Conservation (phyloP, 2,113 vertebrate species). For the Gopherus flavomarginatus region DNA sequence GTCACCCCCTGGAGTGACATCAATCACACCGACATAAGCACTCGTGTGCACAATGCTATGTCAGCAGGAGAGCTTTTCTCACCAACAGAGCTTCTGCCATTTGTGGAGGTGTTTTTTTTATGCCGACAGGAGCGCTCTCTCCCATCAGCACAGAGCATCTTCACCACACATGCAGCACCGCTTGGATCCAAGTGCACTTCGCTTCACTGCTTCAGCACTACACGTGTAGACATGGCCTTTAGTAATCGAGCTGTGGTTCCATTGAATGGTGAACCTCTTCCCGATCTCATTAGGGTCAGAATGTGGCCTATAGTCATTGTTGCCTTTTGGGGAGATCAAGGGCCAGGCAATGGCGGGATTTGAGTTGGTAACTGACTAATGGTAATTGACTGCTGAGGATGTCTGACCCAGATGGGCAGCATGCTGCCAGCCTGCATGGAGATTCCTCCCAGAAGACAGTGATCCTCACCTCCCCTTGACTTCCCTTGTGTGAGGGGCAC, state of each 20-base stretch:
- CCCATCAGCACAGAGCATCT: no score
- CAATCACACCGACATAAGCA: no score
- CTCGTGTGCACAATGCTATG: no score
- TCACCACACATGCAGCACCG: no score
- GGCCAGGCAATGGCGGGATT: not conserved
- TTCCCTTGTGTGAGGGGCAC: not conserved
- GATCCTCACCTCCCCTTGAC: not conserved
- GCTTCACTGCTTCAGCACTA: no score
- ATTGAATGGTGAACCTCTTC: not conserved
- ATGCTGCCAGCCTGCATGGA: not conserved
- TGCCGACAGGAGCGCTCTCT: no score
- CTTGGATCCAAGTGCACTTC: no score
- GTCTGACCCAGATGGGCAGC: not conserved
- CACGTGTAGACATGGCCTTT: no score
- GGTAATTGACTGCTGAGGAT: not conserved
- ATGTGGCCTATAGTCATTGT: not conserved
- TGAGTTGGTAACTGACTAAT: not conserved
- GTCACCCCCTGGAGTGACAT: no score
- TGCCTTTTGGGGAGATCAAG: not conserved
- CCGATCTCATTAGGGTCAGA: not conserved
- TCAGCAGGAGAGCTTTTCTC: no score
- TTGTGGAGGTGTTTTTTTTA: no score
- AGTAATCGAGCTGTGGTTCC: not conserved
- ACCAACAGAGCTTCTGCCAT: no score
- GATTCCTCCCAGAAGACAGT: not conserved